These are phyloP conservation scores for Therioaphis trifolii DNA, from an alignment of 2,888 invertebrate species.

Conservation along the genomic window DNA sequence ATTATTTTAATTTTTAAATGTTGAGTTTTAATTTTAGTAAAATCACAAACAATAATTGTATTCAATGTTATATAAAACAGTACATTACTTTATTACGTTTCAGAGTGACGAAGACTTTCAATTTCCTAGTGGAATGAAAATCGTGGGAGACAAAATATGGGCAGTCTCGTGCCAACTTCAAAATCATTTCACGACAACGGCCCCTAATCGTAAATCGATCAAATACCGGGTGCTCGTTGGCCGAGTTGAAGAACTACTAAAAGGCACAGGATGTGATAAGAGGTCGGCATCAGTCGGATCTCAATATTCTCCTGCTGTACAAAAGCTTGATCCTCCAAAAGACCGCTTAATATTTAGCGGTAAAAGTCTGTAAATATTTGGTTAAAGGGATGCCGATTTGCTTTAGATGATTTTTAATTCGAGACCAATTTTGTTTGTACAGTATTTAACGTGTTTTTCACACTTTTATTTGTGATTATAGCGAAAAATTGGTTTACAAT, in stretches of 20 bases:
- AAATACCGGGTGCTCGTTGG: constrained; percentile 80
- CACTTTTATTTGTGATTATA: constrained; percentile 27
- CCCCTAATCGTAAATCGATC: constrained; percentile 70
- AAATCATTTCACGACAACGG: constrained; percentile 75
- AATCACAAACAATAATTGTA: too few relatives aligned
- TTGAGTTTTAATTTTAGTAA: too few relatives aligned
- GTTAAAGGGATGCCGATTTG: constrained; percentile 17
- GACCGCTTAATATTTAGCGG: constrained; percentile 3
- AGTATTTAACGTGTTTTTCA: neutral
- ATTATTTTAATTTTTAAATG: too few relatives aligned
- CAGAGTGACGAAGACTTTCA: constrained; percentile 76
- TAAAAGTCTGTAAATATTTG: neutral
- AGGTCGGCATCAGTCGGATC: constrained; percentile 57
- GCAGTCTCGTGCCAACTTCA: constrained; percentile 78
- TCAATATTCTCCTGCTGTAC: neutral
- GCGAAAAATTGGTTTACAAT: constrained; percentile 9
- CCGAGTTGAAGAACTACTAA: constrained; percentile 72
- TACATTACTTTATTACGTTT: constrained; percentile 70
- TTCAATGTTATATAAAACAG: too few relatives aligned
- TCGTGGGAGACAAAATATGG: constrained; percentile 76
- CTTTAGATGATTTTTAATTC: too few relatives aligned
- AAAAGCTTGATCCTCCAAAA: constrained; percentile 6
- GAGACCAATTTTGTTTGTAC: too few relatives aligned
- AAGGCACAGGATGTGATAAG: constrained; percentile 72
- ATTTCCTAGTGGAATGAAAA: constrained; percentile 80